These are phyloP conservation scores for Anarrhichthys ocellatus DNA, from an alignment of 2,113 vertebrate species.

Conservation along the genomic window DNA sequence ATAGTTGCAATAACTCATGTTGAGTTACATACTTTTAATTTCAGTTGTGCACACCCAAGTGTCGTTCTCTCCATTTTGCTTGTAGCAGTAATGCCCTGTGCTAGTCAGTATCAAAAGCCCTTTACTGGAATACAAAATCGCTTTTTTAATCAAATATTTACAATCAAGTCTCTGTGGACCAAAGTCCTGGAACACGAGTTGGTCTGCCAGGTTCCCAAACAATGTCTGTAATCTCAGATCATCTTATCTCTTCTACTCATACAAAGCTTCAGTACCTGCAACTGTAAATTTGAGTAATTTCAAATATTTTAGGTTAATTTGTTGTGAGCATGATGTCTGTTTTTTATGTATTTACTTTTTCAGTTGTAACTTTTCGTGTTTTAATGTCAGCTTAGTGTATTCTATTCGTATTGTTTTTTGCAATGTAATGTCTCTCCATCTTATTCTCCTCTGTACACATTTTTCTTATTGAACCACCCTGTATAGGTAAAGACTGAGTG, in stretches of 20 bases:
- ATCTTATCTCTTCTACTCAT: background rate
- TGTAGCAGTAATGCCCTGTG: background rate
- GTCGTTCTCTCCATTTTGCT: background rate
- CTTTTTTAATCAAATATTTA: constrained; percentile 40
- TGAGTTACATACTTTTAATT: background rate
- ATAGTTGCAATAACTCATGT: background rate
- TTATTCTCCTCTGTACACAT: background rate
- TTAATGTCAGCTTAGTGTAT: background rate
- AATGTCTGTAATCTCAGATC: background rate
- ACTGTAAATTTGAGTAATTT: background rate
- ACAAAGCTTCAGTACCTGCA: background rate
- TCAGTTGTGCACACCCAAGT: background rate
- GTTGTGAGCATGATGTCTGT: background rate
- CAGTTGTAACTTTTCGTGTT: background rate
- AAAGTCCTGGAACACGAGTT: constrained; percentile 39
- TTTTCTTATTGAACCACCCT: background rate
- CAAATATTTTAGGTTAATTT: background rate
- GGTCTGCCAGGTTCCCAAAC: constrained; percentile 17
- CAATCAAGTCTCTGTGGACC: constrained; percentile 15
- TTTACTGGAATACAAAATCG: constrained; percentile 23
- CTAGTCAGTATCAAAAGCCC: background rate
- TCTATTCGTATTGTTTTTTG: background rate
- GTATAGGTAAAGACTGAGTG: constrained; percentile 3
- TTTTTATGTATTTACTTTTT: background rate
- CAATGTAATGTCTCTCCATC: background rate